Base-by-base conservation (phyloP, 2,888 invertebrate genomes). In the Schizaphis graminum region DNA sequence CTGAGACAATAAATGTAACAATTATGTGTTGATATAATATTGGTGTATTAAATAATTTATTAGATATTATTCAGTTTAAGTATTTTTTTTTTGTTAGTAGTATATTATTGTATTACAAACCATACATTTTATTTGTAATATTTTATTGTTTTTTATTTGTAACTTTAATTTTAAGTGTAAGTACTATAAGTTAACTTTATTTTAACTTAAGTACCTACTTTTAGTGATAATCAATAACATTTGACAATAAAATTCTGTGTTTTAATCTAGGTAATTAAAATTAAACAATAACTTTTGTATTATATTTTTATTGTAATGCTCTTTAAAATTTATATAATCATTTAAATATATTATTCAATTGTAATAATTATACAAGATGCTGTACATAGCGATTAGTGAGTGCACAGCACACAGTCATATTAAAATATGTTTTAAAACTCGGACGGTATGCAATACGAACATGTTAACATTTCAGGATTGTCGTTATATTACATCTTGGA, bases 171-270 rank as follows among this genome's bases (percentile, higher is more conserved):
- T 13, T 77, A 91, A 91, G 13, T 35, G 0, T 77, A 91, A 26
- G 24, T 85, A n/a, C 41, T 77, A 35, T 91, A 90, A 61, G 35
- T 77, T 77, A 77, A 77, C 77, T 87, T n/a, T 87, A 85, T 85
- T 53, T 84, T n/a, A 56, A 35, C 10, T 35, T n/a, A 77, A 91
- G n/a, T 91, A 77, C 13, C 21, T 53, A 88, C 11, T 35, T 85
- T 56, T 84, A 84, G 47, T 57, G 85, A 91, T 86, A 91, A 77
- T 77, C 11, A 77, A 53, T 90, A 91, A 91, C 77, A 91, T 41
- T 91, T 86, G 91, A 91, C 91, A 91, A 91, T 91, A 91, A 91
- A 86, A 41, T 85, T 85, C 91, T 91, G 84, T 91, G 85, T 91
- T 91, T 91, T 85, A 53, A 91, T 84, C 7, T 91, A 91, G 53